Percentiles rank a stretch among this genome's conserved stretches.
phyloP scores from a whole-genome alignment of 2,113 vertebrate genomes.

The Chlorodrepanis virens region DNA sequence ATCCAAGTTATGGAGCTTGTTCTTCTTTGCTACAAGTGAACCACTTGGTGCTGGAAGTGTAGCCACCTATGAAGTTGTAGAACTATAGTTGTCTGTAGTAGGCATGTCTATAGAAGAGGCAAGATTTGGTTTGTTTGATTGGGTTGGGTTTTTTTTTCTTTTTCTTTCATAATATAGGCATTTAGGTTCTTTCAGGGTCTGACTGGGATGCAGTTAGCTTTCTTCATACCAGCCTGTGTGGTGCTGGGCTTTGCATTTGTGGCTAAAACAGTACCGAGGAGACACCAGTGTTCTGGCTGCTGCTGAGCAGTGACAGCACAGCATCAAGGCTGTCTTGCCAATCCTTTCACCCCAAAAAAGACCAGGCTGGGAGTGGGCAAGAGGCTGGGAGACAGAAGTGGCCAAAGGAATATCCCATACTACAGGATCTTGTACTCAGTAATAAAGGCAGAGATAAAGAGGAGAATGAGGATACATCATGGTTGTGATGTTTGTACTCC shows the following conservation, averaged over 20 bases:
- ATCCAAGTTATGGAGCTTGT: not conserved
- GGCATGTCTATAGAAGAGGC: not conserved
- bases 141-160: fast-evolving
- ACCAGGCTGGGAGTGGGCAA: not conserved
- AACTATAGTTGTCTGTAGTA: not conserved
- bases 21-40: not conserved
- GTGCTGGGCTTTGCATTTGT: not conserved
- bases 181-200: not conserved
- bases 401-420: not conserved
- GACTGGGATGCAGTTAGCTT: not conserved
- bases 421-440: not conserved
- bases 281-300: not conserved
- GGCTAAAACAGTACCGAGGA: not conserved
- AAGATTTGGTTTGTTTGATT: not conserved
- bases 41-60: not conserved
- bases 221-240: not conserved
- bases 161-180: not conserved
- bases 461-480: not conserved
- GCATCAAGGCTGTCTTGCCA: not conserved
- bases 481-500: not conserved
- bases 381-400: not conserved
- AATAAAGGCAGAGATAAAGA: not conserved
- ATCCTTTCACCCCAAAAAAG: not conserved
- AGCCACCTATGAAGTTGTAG: not conserved
- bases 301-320: not conserved